Conservation (phyloP, 1,140 invertebrate genomes). For the Parasteatoda tepidariorum region DNA sequence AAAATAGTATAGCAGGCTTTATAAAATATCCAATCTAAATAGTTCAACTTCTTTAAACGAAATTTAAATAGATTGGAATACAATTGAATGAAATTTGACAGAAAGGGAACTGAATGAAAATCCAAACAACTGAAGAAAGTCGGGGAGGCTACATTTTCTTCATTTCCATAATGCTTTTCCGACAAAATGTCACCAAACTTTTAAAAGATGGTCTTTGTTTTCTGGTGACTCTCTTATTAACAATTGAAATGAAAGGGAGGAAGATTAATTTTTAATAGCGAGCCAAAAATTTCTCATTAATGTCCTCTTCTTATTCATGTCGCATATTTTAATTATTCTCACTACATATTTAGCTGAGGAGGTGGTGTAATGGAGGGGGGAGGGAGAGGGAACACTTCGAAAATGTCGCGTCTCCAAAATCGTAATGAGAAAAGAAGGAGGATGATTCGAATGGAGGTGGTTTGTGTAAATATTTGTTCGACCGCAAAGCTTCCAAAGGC, state of each 20-base stretch:
- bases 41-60: no score
- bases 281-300: constrained; percentile 23
- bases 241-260: constrained; percentile 7
- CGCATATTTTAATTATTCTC: constrained; percentile 14
- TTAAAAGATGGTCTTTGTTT: constrained; percentile 10
- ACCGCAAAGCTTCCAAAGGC: not conserved
- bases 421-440: constrained; percentile 3
- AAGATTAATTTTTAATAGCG: constrained; percentile 36
- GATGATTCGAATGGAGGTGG: not conserved
- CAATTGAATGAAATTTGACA: no score
- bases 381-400: not conserved
- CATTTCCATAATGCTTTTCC: no score
- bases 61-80: no score
- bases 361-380: not conserved
- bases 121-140: no score
- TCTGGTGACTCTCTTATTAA: constrained; percentile 1
- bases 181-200: constrained; percentile 8
- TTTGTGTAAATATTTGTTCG: constrained; percentile 1
- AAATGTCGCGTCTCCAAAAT: not conserved
- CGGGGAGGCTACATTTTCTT: not conserved
- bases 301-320: constrained; percentile 3
- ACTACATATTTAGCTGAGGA: not conserved
- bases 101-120: no score
- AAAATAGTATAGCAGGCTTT: no score
- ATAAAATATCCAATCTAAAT: no score